A percentile compares a stretch with the other conserved stretches of the same genome.
Evolutionary conservation across 2,888 invertebrate species (phyloP).

Genomic region (Phaonia tiefii): DNA sequence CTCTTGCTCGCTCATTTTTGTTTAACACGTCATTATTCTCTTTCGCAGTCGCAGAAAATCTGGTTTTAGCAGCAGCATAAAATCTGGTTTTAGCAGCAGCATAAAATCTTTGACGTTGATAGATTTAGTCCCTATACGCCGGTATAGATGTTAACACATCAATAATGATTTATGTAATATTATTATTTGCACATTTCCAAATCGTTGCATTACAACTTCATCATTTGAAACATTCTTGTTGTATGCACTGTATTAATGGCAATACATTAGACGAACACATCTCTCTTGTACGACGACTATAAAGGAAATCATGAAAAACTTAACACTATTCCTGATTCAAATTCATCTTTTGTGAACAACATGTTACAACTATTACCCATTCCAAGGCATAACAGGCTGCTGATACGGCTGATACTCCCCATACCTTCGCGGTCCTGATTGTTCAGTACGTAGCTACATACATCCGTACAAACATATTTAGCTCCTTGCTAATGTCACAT

Average conservation of each 20-base stretch:
- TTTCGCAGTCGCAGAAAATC: too few species aligned
- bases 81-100: too few species aligned
- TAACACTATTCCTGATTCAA: conserved; percentile 66
- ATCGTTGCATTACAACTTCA: too few species aligned
- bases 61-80: too few species aligned
- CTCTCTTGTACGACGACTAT: not conserved
- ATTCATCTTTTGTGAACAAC: conserved; percentile 58
- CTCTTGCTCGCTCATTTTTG: too few species aligned
- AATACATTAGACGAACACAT: not conserved
- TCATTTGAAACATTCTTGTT: not conserved
- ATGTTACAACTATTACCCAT: conserved; percentile 47
- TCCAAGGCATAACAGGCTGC: not conserved
- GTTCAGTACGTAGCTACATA: not conserved
- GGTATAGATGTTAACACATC: too few species aligned
- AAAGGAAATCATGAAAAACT: conserved; percentile 57
- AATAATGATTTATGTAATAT: too few species aligned
- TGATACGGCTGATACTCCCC: conserved; percentile 7
- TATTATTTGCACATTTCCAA: too few species aligned
- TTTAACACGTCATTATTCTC: too few species aligned
- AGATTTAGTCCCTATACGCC: too few species aligned
- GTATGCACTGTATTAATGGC: not conserved
- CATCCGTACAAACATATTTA: too few species aligned
- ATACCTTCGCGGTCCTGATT: not conserved
- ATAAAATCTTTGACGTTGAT: too few species aligned
- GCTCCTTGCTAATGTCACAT: conserved; percentile 21